Evolutionary conservation across 2,113 vertebrate genomes (phyloP), one percentile per base, ranked within the genome.

Genomic region (Chinchilla lanigera): DNA sequence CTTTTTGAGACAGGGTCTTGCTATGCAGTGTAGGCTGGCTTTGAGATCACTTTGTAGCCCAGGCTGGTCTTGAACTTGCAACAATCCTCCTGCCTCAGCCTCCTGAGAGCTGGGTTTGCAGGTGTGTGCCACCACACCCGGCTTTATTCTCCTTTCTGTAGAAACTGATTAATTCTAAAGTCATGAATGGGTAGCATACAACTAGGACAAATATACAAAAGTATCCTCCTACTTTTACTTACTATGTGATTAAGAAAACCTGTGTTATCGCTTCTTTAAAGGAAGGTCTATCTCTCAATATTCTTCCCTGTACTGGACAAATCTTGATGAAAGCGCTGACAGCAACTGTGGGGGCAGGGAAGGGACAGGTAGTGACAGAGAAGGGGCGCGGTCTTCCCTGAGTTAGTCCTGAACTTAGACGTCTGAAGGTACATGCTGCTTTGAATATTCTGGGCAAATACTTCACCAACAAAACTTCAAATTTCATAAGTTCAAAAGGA

Each of bases 151-250:
- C 63, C 52, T 84, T 71, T 92, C 38, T 77, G 58, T 58, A 95
- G 73, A 92, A 86, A 87, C 22, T 56, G 78, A 91, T 17, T 93
- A 93, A 80, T 94, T 96, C 86, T 81, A 56, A 97, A 96, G 84
- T 14, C 67, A 96, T 38, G 30, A 78, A 77, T 60, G 6, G 9
- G 41, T 60, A 95, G 41, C 41, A 78, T 50, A 91, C 14, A 89
- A 82, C 16, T 44, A 95, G 44, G 47, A 71, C 86, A 95, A 86
- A 91, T 50, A 63, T 28, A 92, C 17, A 75, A 91, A 96, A 97
- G 78, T 67, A 30, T 50, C 38, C 47, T 56, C 73, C 14, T 77
- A 38, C 35, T 91, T 91, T 82, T 71, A 95, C 41, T 50, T 90
- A 26, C 86, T 81, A 93, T 2, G 50, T 20, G n/a, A 89, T 94